Percentiles rank a stretch among this genome's conserved stretches.
phyloP scores from a whole-genome alignment of 2,797 vertebrate genomes.

The Ceryle rudis region DNA sequence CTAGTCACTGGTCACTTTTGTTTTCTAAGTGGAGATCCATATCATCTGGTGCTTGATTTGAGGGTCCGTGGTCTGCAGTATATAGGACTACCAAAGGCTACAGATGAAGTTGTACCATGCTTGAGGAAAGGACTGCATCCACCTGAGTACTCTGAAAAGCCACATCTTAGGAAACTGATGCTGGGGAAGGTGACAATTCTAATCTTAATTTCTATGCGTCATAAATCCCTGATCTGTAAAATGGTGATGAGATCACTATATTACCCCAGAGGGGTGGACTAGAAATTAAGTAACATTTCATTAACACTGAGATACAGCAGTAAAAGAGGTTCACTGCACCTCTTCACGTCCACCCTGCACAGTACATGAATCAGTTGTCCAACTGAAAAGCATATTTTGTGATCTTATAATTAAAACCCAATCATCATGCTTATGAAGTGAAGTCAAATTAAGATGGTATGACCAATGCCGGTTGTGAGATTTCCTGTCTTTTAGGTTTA shows the following conservation, averaged over 20 bases:
- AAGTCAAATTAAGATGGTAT: neutral
- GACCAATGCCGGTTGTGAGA: neutral
- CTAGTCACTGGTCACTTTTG: neutral
- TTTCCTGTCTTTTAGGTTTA: neutral
- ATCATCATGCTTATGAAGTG: neutral
- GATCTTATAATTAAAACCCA: neutral
- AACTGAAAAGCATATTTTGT: neutral
- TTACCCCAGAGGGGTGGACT: neutral
- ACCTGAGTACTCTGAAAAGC: neutral
- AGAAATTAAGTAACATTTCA: neutral
- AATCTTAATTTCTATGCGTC: neutral
- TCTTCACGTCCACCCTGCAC: neutral
- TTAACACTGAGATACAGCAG: neutral
- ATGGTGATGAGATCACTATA: neutral
- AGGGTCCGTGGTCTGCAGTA: neutral
- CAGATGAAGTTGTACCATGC: rapidly evolving
- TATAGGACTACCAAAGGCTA: neutral
- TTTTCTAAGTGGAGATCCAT: neutral
- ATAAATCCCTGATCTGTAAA: neutral
- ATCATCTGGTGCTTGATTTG: neutral
- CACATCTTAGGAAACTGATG: neutral
- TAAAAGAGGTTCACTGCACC: neutral
- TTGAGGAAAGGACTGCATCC: neutral
- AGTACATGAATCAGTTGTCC: neutral
- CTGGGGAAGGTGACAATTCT: neutral